Conservation (phyloP, 2,888 invertebrate species). For the Acrobasis repandana region DNA sequence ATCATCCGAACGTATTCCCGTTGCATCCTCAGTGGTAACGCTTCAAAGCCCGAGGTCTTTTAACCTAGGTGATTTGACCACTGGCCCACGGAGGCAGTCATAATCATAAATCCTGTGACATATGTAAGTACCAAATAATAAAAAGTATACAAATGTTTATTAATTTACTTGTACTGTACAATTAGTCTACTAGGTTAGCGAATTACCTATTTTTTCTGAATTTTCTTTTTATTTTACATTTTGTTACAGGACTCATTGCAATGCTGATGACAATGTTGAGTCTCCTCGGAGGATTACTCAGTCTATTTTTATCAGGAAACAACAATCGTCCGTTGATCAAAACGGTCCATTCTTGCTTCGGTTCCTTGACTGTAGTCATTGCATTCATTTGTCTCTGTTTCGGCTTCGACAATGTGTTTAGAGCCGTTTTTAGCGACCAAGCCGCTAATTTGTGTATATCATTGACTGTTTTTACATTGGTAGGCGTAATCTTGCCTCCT, state of each 20-base stretch:
- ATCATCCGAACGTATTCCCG: no score
- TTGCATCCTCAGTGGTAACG: no score
- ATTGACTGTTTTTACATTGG: constrained; percentile 45
- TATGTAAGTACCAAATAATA: no score
- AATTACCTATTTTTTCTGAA: not conserved
- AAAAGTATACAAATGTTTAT: no score
- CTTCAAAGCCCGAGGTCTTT: no score
- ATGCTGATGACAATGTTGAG: constrained; percentile 51
- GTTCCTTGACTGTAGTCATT: constrained; percentile 43
- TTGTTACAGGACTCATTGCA: constrained; percentile 57
- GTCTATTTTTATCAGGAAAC: constrained; percentile 39
- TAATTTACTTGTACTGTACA: no score
- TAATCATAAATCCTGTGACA: no score
- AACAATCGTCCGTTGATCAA: constrained; percentile 33
- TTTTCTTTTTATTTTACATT: constrained; percentile 12
- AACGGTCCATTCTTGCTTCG: constrained; percentile 43
- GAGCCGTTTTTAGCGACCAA: constrained; percentile 28
- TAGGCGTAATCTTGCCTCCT: constrained; percentile 44
- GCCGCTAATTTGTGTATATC: constrained; percentile 47
- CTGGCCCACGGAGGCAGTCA: no score
- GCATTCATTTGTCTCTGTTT: constrained; percentile 50
- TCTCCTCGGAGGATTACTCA: constrained; percentile 51
- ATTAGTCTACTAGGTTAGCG: no score
- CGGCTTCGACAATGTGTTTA: constrained; percentile 41
- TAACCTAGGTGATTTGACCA: no score